A percentile compares a stretch with the other conserved stretches of the same genome.
Evolutionary conservation across 2,797 vertebrate genomes (phyloP).

Genomic region (Poeciliopsis infans): DNA sequence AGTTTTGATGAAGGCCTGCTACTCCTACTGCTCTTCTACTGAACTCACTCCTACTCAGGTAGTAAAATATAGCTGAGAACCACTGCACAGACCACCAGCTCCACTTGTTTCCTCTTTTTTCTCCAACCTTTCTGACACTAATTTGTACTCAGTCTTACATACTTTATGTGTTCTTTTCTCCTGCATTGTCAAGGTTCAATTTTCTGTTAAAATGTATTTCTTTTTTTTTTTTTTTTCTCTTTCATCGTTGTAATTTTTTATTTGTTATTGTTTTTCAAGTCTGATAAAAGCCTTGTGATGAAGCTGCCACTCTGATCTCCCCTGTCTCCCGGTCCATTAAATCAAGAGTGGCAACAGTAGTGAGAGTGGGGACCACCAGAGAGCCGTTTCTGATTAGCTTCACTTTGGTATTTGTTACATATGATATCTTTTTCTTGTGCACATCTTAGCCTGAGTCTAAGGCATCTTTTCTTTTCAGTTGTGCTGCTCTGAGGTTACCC

Average conservation of each 20-base stretch:
- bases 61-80: constrained; percentile 78
- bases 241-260: constrained; percentile 64
- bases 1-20: constrained; percentile 79
- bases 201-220: constrained; percentile 8
- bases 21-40: constrained; percentile 78
- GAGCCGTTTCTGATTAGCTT: constrained; percentile 9
- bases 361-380: constrained; percentile 65
- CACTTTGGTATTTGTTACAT: constrained; percentile 11
- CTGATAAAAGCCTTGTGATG: constrained; percentile 60
- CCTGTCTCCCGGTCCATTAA: constrained; percentile 70
- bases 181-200: constrained; percentile 15
- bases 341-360: constrained; percentile 48
- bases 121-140: constrained; percentile 26
- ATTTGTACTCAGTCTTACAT: constrained; percentile 20
- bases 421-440: constrained; percentile 5
- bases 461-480: constrained; percentile 14
- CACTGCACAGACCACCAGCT: constrained; percentile 76
- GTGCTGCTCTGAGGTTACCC: constrained; percentile 8
- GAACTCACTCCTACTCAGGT: constrained; percentile 75
- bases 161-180: constrained; percentile 37
- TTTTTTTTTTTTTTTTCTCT: constrained; percentile 24
- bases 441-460: constrained; percentile 9
- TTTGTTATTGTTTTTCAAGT: constrained; percentile 64
- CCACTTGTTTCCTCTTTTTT: constrained; percentile 44
- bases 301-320: constrained; percentile 66